Percentiles rank a stretch among this genome's conserved stretches.
phyloP scores from a whole-genome alignment of 2,113 vertebrate genomes.

The Petrocephalus zakoni region DNA sequence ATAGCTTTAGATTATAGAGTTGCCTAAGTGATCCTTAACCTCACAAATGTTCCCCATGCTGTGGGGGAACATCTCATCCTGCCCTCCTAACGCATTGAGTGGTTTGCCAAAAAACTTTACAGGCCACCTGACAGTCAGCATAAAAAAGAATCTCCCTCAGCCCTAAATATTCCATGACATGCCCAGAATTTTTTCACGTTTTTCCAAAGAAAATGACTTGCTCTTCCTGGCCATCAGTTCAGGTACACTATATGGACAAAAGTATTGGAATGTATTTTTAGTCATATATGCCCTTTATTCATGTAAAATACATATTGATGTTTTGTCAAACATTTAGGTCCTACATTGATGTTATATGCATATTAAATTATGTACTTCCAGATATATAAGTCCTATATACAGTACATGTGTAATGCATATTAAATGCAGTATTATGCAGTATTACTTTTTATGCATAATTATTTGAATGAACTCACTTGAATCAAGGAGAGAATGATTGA shows the following conservation, averaged over 20 bases:
- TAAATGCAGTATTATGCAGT: neutral
- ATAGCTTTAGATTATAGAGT: neutral
- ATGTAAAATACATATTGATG: neutral
- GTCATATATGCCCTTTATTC: neutral
- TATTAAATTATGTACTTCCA: neutral
- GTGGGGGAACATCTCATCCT: neutral
- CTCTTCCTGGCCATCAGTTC: neutral
- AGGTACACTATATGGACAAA: neutral
- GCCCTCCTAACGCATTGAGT: neutral
- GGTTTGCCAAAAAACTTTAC: neutral
- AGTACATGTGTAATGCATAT: neutral
- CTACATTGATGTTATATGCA: neutral
- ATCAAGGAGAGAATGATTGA: neutral
- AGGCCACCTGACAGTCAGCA: neutral
- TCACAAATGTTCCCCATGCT: neutral
- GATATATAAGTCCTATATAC: too few species aligned
- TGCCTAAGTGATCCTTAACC: neutral
- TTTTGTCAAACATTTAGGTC: neutral
- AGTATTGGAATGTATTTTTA: neutral
- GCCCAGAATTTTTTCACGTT: neutral
- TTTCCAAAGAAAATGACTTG: neutral
- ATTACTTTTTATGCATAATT: neutral
- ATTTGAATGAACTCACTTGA: neutral
- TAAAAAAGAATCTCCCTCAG: neutral
- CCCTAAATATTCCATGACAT: neutral